A percentile compares a stretch with the other conserved stretches of the same genome.
These are phyloP conservation scores for Griposia aprilina DNA, from an alignment of 2,888 invertebrate genomes.

Conservation along the genomic window DNA sequence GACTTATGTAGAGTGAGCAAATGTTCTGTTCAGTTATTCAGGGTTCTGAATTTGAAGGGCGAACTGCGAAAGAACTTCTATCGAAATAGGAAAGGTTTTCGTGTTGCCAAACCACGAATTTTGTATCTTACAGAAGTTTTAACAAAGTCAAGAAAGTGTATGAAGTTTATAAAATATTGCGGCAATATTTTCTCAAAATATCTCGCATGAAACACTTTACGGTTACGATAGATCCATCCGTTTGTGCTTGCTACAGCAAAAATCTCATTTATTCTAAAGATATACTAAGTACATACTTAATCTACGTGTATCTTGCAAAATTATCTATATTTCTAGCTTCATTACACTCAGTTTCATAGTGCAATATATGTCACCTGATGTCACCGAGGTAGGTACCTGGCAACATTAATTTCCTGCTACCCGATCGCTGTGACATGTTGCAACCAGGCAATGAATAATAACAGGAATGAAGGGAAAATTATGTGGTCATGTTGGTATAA, in stretches of 20 bases:
- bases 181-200: background rate
- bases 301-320: constrained; percentile 10
- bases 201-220: background rate
- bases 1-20: background rate
- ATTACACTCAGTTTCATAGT: constrained; percentile 23
- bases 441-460: constrained; percentile 50
- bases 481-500: constrained; percentile 36
- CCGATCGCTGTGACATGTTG: constrained; percentile 53
- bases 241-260: background rate
- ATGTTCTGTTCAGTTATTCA: background rate
- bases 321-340: constrained; percentile 25
- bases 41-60: background rate
- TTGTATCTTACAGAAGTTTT: background rate
- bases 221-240: background rate
- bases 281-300: background rate
- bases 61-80: background rate
- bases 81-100: background rate
- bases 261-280: background rate
- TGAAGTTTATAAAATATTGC: background rate
- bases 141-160: background rate
- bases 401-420: constrained; percentile 63
- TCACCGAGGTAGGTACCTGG: constrained; percentile 42
- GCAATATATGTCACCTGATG: constrained; percentile 40
- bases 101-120: background rate
- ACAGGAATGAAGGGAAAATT: constrained; percentile 35